A percentile compares a stretch with the other conserved stretches of the same genome.
Evolutionary conservation across 2,797 vertebrate genomes (phyloP).

Genomic region (Platyrinchus mystaceus): DNA sequence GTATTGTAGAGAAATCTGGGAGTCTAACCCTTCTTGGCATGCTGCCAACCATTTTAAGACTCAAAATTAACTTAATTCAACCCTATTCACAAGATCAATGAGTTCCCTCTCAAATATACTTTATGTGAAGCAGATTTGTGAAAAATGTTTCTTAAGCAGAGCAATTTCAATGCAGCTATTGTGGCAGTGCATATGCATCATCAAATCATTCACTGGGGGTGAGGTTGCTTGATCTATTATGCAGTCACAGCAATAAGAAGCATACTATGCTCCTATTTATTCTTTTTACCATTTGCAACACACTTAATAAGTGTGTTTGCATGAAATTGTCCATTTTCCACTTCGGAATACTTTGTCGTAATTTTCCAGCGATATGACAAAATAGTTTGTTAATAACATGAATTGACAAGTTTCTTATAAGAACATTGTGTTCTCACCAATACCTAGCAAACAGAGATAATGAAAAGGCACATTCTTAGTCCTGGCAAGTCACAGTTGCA

Average conservation of each 20-base stretch:
- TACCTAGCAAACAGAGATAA: not conserved
- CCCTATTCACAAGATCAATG: not conserved
- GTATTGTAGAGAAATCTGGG: not conserved
- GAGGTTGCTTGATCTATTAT: not conserved
- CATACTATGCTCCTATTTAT: not conserved
- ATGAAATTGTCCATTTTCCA: not conserved
- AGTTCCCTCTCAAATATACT: not conserved
- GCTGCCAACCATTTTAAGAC: not conserved
- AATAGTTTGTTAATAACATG: not conserved
- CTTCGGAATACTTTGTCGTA: not conserved
- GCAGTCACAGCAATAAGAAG: not conserved
- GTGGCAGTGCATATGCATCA: not conserved
- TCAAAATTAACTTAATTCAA: constrained; percentile 4
- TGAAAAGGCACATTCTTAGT: not conserved
- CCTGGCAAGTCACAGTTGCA: not conserved
- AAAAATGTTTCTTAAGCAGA: not conserved
- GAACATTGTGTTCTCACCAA: not conserved
- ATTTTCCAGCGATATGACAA: not conserved
- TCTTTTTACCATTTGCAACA: constrained; percentile 5
- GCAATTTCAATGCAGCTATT: not conserved
- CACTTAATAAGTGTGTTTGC: not conserved
- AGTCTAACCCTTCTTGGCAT: not conserved
- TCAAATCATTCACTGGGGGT: not conserved
- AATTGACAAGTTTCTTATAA: not conserved
- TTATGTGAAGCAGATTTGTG: not conserved